Evolutionary conservation across 1,140 invertebrate species (phyloP).

Genomic region (Bicyclus anynana): DNA sequence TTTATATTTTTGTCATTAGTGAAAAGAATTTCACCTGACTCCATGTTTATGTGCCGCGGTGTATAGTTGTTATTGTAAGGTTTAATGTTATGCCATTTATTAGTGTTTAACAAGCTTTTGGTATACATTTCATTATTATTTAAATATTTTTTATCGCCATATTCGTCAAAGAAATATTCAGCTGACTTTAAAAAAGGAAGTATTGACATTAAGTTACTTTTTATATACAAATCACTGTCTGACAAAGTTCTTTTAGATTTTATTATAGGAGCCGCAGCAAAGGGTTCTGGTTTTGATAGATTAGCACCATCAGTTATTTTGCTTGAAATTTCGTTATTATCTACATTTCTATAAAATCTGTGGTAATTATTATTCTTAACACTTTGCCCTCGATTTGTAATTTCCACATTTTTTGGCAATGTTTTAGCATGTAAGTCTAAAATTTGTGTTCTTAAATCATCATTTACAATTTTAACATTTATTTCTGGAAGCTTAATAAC

Average conservation of each 20-base stretch:
- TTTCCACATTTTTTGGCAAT: constrained; percentile 36
- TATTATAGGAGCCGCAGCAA: constrained; percentile 16
- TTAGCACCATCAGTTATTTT: constrained; percentile 24
- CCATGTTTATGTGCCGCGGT: constrained; percentile 40
- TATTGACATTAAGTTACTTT: constrained; percentile 40
- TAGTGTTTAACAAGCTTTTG: constrained; percentile 43
- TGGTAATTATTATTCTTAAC: constrained; percentile 21
- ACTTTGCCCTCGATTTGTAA: constrained; percentile 41
- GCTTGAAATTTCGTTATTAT: constrained; percentile 23
- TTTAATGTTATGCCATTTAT: constrained; percentile 65
- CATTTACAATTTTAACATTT: constrained; percentile 59
- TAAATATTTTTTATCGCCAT: constrained; percentile 22
- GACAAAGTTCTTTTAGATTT: constrained; percentile 19
- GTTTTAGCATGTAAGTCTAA: constrained; percentile 40
- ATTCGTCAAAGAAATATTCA: constrained; percentile 42
- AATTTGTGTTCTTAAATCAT: constrained; percentile 46
- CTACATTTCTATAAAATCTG: constrained; percentile 41
- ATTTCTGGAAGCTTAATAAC: constrained; percentile 40
- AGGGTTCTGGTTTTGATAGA: constrained; percentile 19
- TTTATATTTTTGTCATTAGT: constrained; percentile 31
- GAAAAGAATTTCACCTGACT: constrained; percentile 16
- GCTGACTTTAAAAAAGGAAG: constrained; percentile 56
- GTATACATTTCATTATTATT: constrained; percentile 38
- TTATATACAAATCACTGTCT: constrained; percentile 17
- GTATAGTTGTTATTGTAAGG: constrained; percentile 56